Evolutionary conservation across 2,888 invertebrate species (phyloP).

Genomic region (Ernsta delagoae): DNA sequence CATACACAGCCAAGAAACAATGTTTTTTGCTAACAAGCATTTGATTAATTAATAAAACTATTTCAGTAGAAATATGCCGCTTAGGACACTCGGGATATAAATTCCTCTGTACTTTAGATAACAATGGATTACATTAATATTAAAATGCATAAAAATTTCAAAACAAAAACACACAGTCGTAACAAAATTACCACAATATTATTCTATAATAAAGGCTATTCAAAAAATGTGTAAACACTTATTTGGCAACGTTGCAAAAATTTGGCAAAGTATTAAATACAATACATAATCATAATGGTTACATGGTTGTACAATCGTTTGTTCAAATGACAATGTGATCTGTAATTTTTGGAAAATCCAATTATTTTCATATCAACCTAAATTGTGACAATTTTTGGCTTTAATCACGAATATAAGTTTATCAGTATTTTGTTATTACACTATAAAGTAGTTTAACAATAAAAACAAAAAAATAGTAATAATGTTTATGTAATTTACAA

Average conservation of each 20-base stretch:
- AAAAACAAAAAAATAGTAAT: no score
- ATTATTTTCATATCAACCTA: neutral
- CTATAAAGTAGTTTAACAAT: no score
- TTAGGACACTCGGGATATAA: constrained; percentile 19
- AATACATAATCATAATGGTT: constrained; percentile 5
- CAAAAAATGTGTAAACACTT: constrained; percentile 34
- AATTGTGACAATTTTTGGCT: no score
- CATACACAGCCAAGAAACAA: neutral
- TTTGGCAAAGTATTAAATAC: constrained; percentile 25
- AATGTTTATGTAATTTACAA: no score
- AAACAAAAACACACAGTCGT: constrained; percentile 30
- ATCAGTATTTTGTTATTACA: no score
- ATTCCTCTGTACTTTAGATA: constrained; percentile 27
- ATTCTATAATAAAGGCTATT: constrained; percentile 34
- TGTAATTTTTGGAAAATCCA: neutral
- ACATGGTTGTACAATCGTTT: constrained; percentile 4
- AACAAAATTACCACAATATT: constrained; percentile 26
- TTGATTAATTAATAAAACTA: neutral
- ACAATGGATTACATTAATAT: constrained; percentile 23
- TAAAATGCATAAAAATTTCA: constrained; percentile 30
- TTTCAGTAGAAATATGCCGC: constrained; percentile 12
- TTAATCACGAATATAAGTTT: no score
- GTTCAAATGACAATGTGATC: neutral
- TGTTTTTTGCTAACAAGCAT: neutral
- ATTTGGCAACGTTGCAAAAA: constrained; percentile 28